These are phyloP conservation scores for Synergus itoensis DNA, from an alignment of 2,888 invertebrate species.

Conservation along the genomic window DNA sequence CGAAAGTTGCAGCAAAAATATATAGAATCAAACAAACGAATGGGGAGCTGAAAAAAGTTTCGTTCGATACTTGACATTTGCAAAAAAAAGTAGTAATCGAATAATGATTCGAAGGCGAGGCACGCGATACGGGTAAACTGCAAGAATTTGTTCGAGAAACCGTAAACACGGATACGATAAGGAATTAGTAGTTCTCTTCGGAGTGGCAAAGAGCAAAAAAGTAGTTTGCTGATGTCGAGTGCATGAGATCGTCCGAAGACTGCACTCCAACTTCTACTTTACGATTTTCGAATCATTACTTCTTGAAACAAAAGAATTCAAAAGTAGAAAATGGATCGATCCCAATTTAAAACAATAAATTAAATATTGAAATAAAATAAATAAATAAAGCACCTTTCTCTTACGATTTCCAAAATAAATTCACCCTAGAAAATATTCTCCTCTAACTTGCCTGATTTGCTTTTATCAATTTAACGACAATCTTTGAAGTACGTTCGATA, in stretches of 20 bases:
- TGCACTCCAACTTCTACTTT: not conserved
- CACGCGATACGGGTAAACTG: constrained; percentile 58
- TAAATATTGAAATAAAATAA: not conserved
- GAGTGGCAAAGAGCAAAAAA: constrained; percentile 43
- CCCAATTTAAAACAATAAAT: not conserved
- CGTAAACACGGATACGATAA: constrained; percentile 57
- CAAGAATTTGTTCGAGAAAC: constrained; percentile 58
- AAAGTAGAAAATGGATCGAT: not conserved
- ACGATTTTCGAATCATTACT: not conserved
- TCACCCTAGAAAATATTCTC: not conserved
- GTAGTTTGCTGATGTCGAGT: not conserved
- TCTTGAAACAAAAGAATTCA: no score
- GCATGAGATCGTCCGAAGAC: not conserved
- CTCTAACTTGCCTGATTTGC: not conserved
- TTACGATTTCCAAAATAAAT: not conserved
- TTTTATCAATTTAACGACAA: not conserved
- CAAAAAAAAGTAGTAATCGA: constrained; percentile 52
- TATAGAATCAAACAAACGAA: not conserved
- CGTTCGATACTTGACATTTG: not conserved
- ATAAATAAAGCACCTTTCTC: not conserved
- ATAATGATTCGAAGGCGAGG: constrained; percentile 59
- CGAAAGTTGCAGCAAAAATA: not conserved
- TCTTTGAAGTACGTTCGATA: not conserved
- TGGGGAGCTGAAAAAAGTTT: not conserved
- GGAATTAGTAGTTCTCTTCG: constrained; percentile 58